phyloP scores from a whole-genome alignment of 2,888 invertebrate species.

The Alitta virens region DNA sequence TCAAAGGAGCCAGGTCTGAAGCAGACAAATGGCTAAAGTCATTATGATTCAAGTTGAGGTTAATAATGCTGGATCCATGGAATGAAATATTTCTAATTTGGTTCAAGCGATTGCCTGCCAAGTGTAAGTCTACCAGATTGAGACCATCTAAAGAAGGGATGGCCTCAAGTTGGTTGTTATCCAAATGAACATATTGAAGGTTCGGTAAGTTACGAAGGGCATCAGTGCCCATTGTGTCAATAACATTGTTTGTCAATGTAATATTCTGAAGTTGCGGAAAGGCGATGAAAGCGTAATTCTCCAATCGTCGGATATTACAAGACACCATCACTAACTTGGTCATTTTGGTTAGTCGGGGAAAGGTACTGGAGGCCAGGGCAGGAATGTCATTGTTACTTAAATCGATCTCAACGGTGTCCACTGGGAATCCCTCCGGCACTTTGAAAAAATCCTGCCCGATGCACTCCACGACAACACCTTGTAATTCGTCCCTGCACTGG shows the following conservation, averaged over 20 bases:
- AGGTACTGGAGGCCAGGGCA: background rate
- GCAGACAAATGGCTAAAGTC: conserved; percentile 3
- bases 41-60: conserved; percentile 18
- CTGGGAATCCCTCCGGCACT: conserved; percentile 15
- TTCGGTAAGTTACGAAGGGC: conserved; percentile 12
- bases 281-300: conserved; percentile 13
- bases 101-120: conserved; percentile 1
- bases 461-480: background rate
- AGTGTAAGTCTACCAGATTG: background rate
- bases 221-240: conserved; percentile 4
- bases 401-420: conserved; percentile 19
- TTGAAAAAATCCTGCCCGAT: background rate
- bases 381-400: conserved; percentile 13
- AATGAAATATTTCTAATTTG: background rate
- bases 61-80: background rate
- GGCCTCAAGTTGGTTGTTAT: conserved; percentile 3
- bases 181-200: conserved; percentile 6
- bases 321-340: conserved; percentile 11
- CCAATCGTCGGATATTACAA: conserved; percentile 12
- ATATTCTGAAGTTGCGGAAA: conserved; percentile 15
- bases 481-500: background rate
- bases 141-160: background rate
- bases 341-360: conserved; percentile 15
- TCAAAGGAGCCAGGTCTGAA: conserved; percentile 8
- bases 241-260: conserved; percentile 14